Base-by-base conservation (phyloP, 2,888 invertebrate species). In the Parasteatoda lunata region DNA sequence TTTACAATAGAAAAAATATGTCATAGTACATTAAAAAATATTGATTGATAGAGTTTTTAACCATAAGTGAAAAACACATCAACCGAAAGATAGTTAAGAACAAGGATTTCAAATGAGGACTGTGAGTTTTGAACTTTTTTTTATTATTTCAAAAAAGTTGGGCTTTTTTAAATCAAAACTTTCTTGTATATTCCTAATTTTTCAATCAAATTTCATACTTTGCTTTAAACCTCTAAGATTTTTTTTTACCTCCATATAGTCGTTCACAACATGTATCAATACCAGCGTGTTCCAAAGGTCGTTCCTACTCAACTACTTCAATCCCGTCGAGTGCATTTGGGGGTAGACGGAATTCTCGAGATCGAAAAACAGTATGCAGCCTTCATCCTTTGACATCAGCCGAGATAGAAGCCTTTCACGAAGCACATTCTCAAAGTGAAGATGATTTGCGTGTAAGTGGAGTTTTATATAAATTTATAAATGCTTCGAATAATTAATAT, bases 251-350 rank as follows among this genome's bases (percentile, higher is more conserved):
- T 7, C 8, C n/a, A 49, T 66, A 11, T 45, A 84, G 84, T 73
- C 89, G 89, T 89, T 78, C 86, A 3, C 81, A 81, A 11, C 68
- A 72, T 11, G 77, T 82, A 8, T 68, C 86, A 4, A 71, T 77
- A 15, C 90, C 90, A 83, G 89, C 90, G 86, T 90, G 90, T 85
- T 90, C 90, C 88, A 91, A 91, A 90, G 90, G 90, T 77, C 90
- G 91, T 76, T 91, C 91, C 88, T 91, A 90, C 89, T 91, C 91
- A 13, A 91, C 91, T 48, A 91, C 91, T 84, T 90, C 91, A 84
- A 90, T 91, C 88, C 91, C 90, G 4, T 79, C 88, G 48, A 89
- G 79, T 59, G 84, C 89, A 7, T 59, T 89, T n/a, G 30, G 30
- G 30, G 72, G 81, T 51, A 75, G 90, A 54, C 90, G 91, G 59